These are phyloP conservation scores for Nymphalis io DNA, from an alignment of 1,140 invertebrate species.

Conservation along the genomic window DNA sequence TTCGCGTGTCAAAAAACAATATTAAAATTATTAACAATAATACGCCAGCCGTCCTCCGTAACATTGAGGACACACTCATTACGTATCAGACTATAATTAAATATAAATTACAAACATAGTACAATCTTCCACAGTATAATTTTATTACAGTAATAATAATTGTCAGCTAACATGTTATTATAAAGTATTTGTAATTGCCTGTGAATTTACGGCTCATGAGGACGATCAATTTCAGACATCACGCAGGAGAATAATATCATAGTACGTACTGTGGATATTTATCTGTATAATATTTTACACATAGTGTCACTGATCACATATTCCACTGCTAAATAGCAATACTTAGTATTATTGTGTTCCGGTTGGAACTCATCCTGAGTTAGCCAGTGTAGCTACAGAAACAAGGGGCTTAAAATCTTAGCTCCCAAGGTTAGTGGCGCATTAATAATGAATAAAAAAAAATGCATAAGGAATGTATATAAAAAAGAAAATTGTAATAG, in stretches of 20 bases:
- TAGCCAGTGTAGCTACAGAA: too few species aligned
- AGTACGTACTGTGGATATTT: background rate
- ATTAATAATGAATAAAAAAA: too few species aligned
- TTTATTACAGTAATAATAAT: conserved; percentile 1
- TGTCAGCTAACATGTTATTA: conserved; percentile 2
- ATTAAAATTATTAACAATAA: conserved; percentile 7
- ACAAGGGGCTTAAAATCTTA: too few species aligned
- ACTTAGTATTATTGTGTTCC: too few species aligned
- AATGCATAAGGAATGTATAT: too few species aligned
- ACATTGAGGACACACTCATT: conserved; percentile 8
- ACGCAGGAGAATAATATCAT: background rate
- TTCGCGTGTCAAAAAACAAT: background rate
- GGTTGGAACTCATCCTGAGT: too few species aligned
- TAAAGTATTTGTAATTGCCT: background rate
- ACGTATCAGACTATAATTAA: background rate
- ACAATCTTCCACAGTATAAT: background rate
- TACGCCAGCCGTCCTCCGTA: background rate
- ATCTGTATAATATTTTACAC: too few species aligned
- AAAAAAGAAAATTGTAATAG: too few species aligned
- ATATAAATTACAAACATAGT: background rate
- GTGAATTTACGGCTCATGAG: background rate
- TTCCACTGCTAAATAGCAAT: too few species aligned
- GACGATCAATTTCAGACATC: background rate
- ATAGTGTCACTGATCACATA: too few species aligned
- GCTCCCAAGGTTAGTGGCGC: too few species aligned